Evolutionary conservation across 2,113 vertebrate genomes (phyloP), one percentile per base, ranked within the genome.

Genomic region (Martes martes): DNA sequence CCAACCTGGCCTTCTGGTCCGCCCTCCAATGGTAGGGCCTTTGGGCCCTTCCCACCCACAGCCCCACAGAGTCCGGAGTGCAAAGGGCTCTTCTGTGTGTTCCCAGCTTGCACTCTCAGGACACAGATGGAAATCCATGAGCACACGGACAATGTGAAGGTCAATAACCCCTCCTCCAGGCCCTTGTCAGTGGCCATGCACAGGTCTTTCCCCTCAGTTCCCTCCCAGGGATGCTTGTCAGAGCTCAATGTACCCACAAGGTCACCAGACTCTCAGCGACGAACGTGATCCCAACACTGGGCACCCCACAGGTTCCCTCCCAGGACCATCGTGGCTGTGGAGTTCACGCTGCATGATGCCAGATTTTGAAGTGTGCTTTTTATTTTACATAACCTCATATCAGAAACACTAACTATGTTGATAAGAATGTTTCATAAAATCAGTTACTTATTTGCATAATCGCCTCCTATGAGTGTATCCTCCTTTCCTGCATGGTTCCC

Each of bases 281-380:
- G 14, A 5, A 10, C 4, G 9, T 16, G 6, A 31, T 15, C 31
- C 45, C 65, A 57, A 15, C 23, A 19, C 31, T 1, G 36, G 31
- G 50, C 52, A 57, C 16, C 13, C 67, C 21, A 18, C 11, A 24
- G 36, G 13, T 71, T 71, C 81, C 73, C 19, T 16, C 47, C 16
- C 36, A 47, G 76, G 67, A 63, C 47, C 8, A 7, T 15, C 1
- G 10, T 13, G 59, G 67, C 24, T 31, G 3, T 3, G 24, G 52
- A 36, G 24, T 18, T 33, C 78, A 24, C 18, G 4, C n/a, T 65
- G n/a, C 5, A 1, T 4, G 3, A 39, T 3, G 39, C 3, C 4
- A 7, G 78, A 82, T 36, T 59, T 26, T 14, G 26, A 73, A 71
- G 18, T 33, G 33, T 47, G 8, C 6, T 16, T 63, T 89, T n/a